Base-by-base conservation (phyloP, 2,888 invertebrate genomes). In the Cantharis nigra region DNA sequence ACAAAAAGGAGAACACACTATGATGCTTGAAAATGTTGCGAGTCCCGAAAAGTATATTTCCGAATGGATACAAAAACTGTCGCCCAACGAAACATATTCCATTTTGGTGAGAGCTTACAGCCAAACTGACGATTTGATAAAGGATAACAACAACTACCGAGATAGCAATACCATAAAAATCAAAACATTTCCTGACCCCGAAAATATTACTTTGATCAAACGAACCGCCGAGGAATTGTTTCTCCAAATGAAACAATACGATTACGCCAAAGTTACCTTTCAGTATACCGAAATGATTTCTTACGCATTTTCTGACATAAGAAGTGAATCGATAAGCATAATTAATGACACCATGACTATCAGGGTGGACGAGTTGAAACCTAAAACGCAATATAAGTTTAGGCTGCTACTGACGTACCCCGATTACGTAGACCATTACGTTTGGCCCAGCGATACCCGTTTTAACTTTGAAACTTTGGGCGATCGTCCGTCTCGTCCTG, bases 401-500 rank as follows among this genome's bases (percentile, higher is more conserved):
- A 91, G 94, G 64, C 87, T 97, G 73, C 84, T 93, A 82, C 83
- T 90, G 76, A 90, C 89, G 76, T 97, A 96, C 86, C 90, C 91
- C n/a, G 88, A 89, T 69, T 88, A 90, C 80, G 88, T 90, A 0
- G 89, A 91, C 11, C 89, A 91, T 0, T 95, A 93, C 84, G 86
- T 92, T 76, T 97, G 96, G 95, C 95, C 95, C 0, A 87, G 89
- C 5, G 93, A 94, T 82, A 91, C 92, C 13, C 89, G 91, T 69
- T 96, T 95, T 85, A 91, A 91, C 11, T 96, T 92, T 85, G 94
- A 94, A 88, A 97, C 97, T 1, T 88, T 93, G 13, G 94, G 94
- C 9, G 95, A 95, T 85, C 91, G 93, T 13, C 98, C 97, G 0
- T 93, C 94, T 64, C 89, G 93, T 1, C 97, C 97, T 0, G 95